Evolutionary conservation across 2,113 vertebrate species (phyloP).

Genomic region (Salvelinus fontinalis): DNA sequence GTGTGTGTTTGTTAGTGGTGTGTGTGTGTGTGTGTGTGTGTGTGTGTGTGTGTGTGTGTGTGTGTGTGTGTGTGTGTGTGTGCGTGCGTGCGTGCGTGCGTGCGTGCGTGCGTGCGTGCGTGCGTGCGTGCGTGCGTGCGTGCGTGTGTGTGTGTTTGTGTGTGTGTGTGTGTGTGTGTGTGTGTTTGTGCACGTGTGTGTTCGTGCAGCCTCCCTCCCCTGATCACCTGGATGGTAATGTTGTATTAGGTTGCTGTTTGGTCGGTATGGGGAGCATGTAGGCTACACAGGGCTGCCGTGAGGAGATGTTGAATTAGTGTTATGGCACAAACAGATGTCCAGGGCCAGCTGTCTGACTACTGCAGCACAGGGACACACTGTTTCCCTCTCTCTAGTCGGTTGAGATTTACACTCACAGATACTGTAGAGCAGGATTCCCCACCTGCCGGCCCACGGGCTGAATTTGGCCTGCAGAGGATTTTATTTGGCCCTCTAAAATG

Average conservation of each 20-base stretch:
- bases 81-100: background rate
- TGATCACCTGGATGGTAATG: slow-evolving; percentile 34
- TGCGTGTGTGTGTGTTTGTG: background rate
- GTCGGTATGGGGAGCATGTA: slow-evolving; percentile 8
- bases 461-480: too few relatives aligned
- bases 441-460: too few relatives aligned
- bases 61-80: too few relatives aligned
- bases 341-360: slow-evolving; percentile 43
- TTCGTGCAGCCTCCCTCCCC: slow-evolving; percentile 10
- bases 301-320: slow-evolving; percentile 32
- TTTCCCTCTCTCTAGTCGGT: too few relatives aligned
- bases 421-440: too few relatives aligned
- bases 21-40: slow-evolving; percentile 17
- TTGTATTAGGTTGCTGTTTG: slow-evolving; percentile 51
- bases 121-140: background rate
- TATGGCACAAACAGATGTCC: slow-evolving; percentile 47
- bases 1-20: background rate
- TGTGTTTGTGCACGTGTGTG: too few relatives aligned
- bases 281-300: slow-evolving; percentile 11
- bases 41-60: too few relatives aligned
- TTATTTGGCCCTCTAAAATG: too few relatives aligned
- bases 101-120: background rate
- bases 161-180: slow-evolving; percentile 19
- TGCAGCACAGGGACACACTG: slow-evolving; percentile 13
- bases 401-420: too few relatives aligned